Evolutionary conservation across 2,888 invertebrate genomes (phyloP).

Genomic region (Escarpia spicata): DNA sequence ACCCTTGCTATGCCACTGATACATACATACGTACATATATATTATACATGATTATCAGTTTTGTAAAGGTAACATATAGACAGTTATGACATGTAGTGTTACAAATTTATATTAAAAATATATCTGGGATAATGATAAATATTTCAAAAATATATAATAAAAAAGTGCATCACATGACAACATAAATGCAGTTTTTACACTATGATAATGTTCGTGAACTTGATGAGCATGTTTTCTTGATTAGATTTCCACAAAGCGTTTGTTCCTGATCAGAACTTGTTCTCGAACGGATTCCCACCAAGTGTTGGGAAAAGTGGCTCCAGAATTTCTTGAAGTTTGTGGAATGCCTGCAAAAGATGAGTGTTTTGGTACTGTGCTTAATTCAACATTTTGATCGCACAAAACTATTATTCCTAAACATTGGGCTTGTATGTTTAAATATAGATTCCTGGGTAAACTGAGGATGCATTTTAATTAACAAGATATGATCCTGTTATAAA

Average conservation of each 20-base stretch:
- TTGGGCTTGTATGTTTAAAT: too few species aligned
- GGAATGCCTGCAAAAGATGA: conserved; percentile 6
- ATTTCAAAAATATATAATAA: background rate
- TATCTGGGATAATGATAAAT: background rate
- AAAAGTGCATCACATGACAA: background rate
- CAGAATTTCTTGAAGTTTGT: background rate
- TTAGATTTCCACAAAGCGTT: background rate
- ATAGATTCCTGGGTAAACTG: too few species aligned
- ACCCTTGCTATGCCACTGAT: too few species aligned
- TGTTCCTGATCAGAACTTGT: background rate
- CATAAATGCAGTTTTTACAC: background rate
- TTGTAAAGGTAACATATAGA: background rate
- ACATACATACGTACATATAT: background rate
- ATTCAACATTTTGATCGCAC: background rate
- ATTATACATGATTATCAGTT: background rate
- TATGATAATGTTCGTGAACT: background rate
- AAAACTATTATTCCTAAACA: background rate
- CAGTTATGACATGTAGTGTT: background rate
- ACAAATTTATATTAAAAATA: background rate
- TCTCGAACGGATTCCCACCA: background rate
- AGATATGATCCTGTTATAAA: too few species aligned
- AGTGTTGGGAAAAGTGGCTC: conserved; percentile 13
- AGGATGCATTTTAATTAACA: background rate
- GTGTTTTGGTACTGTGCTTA: background rate
- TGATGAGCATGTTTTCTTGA: background rate